Conservation (phyloP, 1,140 invertebrate species). For the Drosophila parvula region DNA sequence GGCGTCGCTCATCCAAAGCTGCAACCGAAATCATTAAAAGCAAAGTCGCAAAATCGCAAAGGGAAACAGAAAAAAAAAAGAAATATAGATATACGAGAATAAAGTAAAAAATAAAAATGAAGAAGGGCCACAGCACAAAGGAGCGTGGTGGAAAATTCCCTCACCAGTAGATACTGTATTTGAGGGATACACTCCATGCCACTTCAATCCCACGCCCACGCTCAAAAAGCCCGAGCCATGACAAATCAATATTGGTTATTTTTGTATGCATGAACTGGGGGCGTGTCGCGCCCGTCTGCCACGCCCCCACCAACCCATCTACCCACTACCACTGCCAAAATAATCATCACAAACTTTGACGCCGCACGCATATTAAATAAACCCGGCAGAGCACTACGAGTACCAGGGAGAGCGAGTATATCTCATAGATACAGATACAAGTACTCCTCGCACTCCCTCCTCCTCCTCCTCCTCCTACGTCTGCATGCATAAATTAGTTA, state of each 20-base stretch:
- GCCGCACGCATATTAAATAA: constrained; percentile 82
- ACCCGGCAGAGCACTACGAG: constrained; percentile 37
- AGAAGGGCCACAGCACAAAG: constrained; percentile 31
- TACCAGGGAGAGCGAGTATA: constrained; percentile 27
- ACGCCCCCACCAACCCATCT: background rate
- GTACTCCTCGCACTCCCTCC: constrained; percentile 33
- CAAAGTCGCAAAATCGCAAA: constrained; percentile 50
- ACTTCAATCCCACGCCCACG: background rate
- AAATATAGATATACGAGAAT: constrained; percentile 26
- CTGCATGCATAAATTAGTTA: constrained; percentile 38
- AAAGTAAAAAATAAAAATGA: constrained; percentile 55
- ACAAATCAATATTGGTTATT: constrained; percentile 83
- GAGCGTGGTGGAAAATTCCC: constrained; percentile 2
- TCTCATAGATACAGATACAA: constrained; percentile 68
- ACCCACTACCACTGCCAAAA: constrained; percentile 47
- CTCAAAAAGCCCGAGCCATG: constrained; percentile 34
- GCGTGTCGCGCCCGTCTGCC: constrained; percentile 54
- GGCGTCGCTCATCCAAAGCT: constrained; percentile 49
- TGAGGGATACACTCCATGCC: constrained; percentile 4
- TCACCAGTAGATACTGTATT: constrained; percentile 4
- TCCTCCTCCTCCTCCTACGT: too few relatives aligned
- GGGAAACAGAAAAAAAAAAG: constrained; percentile 23
- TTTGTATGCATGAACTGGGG: constrained; percentile 78
- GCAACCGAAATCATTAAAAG: constrained; percentile 77
- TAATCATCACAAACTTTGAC: constrained; percentile 81